These are phyloP conservation scores for Nomada lathburiana DNA, from an alignment of 2,888 invertebrate genomes.

Conservation along the genomic window DNA sequence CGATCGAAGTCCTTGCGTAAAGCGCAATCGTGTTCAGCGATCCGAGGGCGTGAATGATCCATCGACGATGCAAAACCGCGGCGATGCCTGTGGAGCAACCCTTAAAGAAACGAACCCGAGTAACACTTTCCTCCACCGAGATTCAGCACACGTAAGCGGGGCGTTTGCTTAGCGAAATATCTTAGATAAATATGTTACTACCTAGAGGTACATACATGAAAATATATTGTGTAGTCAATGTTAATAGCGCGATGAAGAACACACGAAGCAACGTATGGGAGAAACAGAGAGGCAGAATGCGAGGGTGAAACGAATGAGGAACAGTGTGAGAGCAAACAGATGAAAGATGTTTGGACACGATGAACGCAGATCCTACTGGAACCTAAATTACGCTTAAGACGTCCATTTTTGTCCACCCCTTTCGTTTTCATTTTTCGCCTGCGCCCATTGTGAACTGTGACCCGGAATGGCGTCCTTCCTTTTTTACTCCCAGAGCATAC, in stretches of 20 bases:
- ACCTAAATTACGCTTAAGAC: slow-evolving; percentile 58
- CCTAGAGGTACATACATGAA: slow-evolving; percentile 49
- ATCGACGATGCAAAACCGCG: slow-evolving; percentile 35
- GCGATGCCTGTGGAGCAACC: slow-evolving; percentile 43
- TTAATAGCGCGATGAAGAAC: slow-evolving; percentile 46
- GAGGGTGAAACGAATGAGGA: background rate
- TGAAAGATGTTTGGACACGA: slow-evolving; percentile 13
- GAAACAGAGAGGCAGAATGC: background rate
- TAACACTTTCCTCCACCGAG: slow-evolving; percentile 47
- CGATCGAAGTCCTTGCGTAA: slow-evolving; percentile 12
- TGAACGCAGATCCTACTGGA: slow-evolving; percentile 37
- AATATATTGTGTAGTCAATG: slow-evolving; percentile 60
- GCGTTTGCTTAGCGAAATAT: slow-evolving; percentile 53
- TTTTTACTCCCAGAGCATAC: background rate
- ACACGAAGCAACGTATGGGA: slow-evolving; percentile 12
- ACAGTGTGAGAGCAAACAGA: background rate
- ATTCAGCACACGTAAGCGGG: slow-evolving; percentile 48
- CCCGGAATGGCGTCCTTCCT: background rate
- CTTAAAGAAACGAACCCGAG: slow-evolving; percentile 33
- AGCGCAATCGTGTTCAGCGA: slow-evolving; percentile 8
- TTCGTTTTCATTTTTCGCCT: slow-evolving; percentile 6
- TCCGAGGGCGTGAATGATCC: slow-evolving; percentile 28
- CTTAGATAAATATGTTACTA: slow-evolving; percentile 61
- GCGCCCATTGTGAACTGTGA: background rate
- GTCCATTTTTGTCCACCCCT: slow-evolving; percentile 10